Base-by-base conservation (phyloP, 2,888 invertebrate genomes). In the Apodemia zela region DNA sequence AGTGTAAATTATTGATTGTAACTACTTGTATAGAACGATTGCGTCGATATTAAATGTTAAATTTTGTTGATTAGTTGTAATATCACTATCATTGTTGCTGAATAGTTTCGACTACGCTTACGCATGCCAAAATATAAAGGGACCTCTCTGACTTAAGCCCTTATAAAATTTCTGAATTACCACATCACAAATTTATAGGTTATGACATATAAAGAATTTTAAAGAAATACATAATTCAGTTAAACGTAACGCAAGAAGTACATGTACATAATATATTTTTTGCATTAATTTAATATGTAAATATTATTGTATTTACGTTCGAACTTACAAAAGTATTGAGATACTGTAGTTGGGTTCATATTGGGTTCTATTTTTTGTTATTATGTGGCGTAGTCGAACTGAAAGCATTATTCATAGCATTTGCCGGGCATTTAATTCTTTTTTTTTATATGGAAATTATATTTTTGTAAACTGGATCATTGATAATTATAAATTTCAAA, bases 401-500 rank as follows among this genome's bases (percentile, higher is more conserved):
- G 51, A 58, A n/a, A 45, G 17, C 57, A 33, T 45, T 58, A 21
- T 45, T 18, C 35, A 38, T 38, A 62, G 62, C 62, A 62, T 62
- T 62, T 62, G 54, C 25, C 42, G 57, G 42, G 62, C 62, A 62
- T 62, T 62, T 62, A 51, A 51, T 35, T 61, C 15, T 29, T 29
- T 25, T 49, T n/a, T 61, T 61, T 61, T 18, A 35, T 61, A 61
- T 35, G 29, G 45, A 59, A 42, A 58, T 29, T 29, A 57, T 62
- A 29, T 58, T 17, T 62, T 58, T 60, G 47, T 63, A 66, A 62
- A 62, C 61, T 65, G 64, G 61, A 54, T 61, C 45, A 65, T 66
- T 63, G 63, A 65, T 65, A 66, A 60, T 45, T 60, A 63, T 64
- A 72, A 66, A 67, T 69, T 73, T 68, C 77, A 81, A 85, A 82